Evolutionary conservation across 2,888 invertebrate species (phyloP).

Genomic region (Drosophila helvetica): DNA sequence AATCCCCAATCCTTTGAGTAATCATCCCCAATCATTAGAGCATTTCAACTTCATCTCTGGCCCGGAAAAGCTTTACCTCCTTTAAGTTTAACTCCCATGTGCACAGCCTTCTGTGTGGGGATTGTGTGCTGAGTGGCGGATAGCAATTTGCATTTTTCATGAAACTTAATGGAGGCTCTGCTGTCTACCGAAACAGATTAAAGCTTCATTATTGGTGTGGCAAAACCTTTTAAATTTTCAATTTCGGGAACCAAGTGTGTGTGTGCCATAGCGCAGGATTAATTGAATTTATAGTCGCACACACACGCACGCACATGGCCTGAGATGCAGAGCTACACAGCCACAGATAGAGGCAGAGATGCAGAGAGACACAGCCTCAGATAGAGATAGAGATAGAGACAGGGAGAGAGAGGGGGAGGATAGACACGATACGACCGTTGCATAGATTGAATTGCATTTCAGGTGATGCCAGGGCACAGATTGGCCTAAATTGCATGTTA

Average conservation of each 20-base stretch:
- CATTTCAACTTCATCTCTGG: neutral
- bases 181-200: conserved; percentile 24
- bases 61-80: neutral
- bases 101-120: conserved; percentile 15
- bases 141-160: conserved; percentile 42
- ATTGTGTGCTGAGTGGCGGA: conserved; percentile 23
- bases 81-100: neutral
- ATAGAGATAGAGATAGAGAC: neutral
- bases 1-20: no score
- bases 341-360: no score
- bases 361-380: neutral
- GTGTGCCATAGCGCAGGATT: conserved; percentile 16
- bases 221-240: conserved; percentile 46
- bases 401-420: neutral
- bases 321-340: neutral
- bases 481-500: conserved; percentile 40
- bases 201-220: conserved; percentile 38
- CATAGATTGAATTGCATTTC: conserved; percentile 26
- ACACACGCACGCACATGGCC: conserved; percentile 1
- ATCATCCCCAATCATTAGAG: neutral
- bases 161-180: conserved; percentile 32
- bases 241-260: conserved; percentile 23
- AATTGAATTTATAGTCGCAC: conserved; percentile 35
- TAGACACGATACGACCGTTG: neutral
- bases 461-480: conserved; percentile 18